Base-by-base conservation (phyloP, 2,113 vertebrate species). In the Motacilla alba region DNA sequence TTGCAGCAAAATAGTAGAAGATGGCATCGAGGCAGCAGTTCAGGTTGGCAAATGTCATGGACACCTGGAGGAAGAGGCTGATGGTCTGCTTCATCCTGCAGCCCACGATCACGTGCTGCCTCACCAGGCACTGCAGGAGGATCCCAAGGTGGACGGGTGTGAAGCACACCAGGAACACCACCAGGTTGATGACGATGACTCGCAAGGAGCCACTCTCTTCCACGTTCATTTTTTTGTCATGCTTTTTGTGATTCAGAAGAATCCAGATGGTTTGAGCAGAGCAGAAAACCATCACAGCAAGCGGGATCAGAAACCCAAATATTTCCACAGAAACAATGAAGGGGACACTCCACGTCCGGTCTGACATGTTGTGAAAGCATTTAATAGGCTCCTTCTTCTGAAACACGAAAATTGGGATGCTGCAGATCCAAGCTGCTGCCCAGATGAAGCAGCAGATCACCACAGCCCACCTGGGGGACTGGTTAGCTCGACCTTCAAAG, bases 11-110 rank as follows among this genome's bases (percentile, higher is more conserved):
- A 93, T 99, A 99, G 89, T 99, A 99, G 94, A 98, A 99, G 70
- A 99, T 81, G 31, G 98, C 98, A 17, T 99, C 99, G 46, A 99
- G 97, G 72, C 98, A 99, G 96, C 98, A 99, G 97, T 99, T 99
- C 77, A 99, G 26, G 67, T 99, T 99, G 87, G 99, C 98, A 47
- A 99, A 83, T 31, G 97, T 98, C 96, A 99, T 88, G 5, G 98
- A 83, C 39, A 99, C 16, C 76, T 99, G 99, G 43, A 99, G 30
- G 94, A 99, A 99, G 6, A 99, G 52, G 94, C 98, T 99, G 93
- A 99, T 99, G 33, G 20, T 56, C 74, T 67, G 83, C 92, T 72
- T 92, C 18, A 56, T 4, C 1, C 11, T 8, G 73, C 99, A 99
- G 83, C 98, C 96, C 33, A 46, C 13, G 35, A 99, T 99, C 15